Percentiles rank a stretch among this genome's conserved stretches.
Evolutionary conservation across 2,888 invertebrate genomes (phyloP).

Genomic region (Salpingus planirostris): DNA sequence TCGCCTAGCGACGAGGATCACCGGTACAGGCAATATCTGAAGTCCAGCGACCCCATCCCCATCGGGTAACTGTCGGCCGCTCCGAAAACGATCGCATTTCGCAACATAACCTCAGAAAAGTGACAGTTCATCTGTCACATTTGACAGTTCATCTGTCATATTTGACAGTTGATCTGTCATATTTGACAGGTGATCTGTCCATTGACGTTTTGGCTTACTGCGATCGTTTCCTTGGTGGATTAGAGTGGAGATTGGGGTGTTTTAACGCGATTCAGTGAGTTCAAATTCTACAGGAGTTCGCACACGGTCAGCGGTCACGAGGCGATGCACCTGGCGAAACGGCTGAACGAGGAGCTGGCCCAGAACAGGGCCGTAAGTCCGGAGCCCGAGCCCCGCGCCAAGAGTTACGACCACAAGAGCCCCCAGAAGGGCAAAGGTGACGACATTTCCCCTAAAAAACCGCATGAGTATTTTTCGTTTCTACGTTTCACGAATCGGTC

Average conservation of each 20-base stretch:
- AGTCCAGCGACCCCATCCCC: constrained; percentile 66
- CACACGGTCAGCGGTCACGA: constrained; percentile 76
- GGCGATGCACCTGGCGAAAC: constrained; percentile 65
- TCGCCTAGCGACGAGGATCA: constrained; percentile 10
- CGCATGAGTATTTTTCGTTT: too few relatives aligned
- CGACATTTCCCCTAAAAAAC: too few relatives aligned
- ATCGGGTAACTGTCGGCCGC: constrained; percentile 48
- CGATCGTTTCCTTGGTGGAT: too few relatives aligned
- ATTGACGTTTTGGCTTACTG: too few relatives aligned
- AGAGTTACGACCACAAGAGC: constrained; percentile 56
- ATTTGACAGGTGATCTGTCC: too few relatives aligned
- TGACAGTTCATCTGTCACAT: too few relatives aligned
- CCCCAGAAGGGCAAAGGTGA: constrained; percentile 44
- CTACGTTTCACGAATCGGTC: too few relatives aligned
- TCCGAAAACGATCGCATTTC: constrained; percentile 2
- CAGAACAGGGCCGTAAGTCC: constrained; percentile 44
- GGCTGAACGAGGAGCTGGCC: constrained; percentile 56
- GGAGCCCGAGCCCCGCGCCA: constrained; percentile 53
- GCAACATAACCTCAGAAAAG: too few relatives aligned
- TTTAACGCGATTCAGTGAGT: too few relatives aligned
- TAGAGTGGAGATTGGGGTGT: too few relatives aligned
- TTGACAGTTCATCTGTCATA: too few relatives aligned
- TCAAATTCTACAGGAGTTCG: constrained; percentile 50
- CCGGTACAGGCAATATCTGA: constrained; percentile 41
- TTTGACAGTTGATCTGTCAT: too few relatives aligned